Evolutionary conservation across 1,140 invertebrate species (phyloP).

Genomic region (Anastrepha ludens): DNA sequence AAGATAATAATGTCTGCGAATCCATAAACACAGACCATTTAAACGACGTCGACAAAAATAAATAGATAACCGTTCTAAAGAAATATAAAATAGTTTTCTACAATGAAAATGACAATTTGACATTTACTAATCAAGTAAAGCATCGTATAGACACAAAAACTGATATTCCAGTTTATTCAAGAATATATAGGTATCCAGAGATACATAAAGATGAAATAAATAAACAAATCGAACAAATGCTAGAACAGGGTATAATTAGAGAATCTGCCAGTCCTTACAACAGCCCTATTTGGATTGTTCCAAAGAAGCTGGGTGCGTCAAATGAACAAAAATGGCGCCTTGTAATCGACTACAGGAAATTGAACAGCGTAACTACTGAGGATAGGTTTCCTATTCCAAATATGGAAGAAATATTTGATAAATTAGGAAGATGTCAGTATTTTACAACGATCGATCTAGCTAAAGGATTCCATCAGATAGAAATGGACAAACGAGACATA

Average conservation of each 20-base stretch:
- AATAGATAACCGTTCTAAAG: too few relatives aligned
- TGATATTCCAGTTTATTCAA: background rate
- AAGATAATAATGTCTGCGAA: too few relatives aligned
- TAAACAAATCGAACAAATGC: background rate
- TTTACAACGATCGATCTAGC: background rate
- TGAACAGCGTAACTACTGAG: background rate
- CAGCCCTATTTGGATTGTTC: background rate
- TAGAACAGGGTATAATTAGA: background rate
- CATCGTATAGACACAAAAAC: background rate
- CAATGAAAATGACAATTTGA: slow-evolving; percentile 8
- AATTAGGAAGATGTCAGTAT: background rate
- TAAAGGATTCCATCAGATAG: background rate
- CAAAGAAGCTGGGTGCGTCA: background rate
- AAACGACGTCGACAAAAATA: too few relatives aligned
- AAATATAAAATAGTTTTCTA: background rate
- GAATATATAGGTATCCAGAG: background rate
- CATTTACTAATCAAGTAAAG: slow-evolving; percentile 6
- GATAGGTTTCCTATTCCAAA: background rate
- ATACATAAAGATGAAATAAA: background rate
- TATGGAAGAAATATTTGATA: background rate
- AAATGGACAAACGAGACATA: background rate
- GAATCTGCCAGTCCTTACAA: background rate
- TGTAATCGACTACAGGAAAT: background rate
- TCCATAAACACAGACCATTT: too few relatives aligned
- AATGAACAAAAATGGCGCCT: background rate